Percentiles rank a stretch among this genome's conserved stretches.
phyloP scores from a whole-genome alignment of 2,113 vertebrate genomes.

The Baryphthengus martii region DNA sequence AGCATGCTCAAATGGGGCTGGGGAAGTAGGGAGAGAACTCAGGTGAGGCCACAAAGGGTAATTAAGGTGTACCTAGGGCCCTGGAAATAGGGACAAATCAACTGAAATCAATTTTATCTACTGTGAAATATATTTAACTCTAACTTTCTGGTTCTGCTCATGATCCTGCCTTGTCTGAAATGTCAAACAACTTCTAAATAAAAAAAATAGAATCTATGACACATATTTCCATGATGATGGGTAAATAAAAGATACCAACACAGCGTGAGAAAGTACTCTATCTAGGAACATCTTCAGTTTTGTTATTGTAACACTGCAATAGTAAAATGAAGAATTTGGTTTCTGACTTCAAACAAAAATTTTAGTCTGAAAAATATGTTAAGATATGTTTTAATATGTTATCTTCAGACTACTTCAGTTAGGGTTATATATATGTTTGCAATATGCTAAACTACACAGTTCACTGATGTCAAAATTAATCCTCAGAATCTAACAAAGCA shows the following conservation, averaged over 20 bases:
- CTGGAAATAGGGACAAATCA: background rate
- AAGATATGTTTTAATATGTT: background rate
- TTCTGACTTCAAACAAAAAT: background rate
- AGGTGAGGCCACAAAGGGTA: background rate
- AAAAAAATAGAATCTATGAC: background rate
- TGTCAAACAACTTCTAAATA: background rate
- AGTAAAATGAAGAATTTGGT: background rate
- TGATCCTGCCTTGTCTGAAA: background rate
- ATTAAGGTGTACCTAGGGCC: background rate
- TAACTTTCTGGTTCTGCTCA: background rate
- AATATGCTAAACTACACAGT: background rate
- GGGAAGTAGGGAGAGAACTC: no score
- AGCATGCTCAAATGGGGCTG: background rate
- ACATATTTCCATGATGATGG: background rate
- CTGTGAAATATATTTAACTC: background rate
- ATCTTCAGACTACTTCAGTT: background rate
- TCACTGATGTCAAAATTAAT: background rate
- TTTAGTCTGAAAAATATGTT: background rate
- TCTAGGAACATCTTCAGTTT: background rate
- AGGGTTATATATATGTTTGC: background rate
- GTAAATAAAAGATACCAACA: background rate
- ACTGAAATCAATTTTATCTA: background rate
- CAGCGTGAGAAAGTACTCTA: background rate
- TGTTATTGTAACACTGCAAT: background rate
- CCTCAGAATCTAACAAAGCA: background rate